A percentile compares a stretch with the other conserved stretches of the same genome.
Evolutionary conservation across 2,888 invertebrate genomes (phyloP).

Genomic region (Temnothorax rugatulus): DNA sequence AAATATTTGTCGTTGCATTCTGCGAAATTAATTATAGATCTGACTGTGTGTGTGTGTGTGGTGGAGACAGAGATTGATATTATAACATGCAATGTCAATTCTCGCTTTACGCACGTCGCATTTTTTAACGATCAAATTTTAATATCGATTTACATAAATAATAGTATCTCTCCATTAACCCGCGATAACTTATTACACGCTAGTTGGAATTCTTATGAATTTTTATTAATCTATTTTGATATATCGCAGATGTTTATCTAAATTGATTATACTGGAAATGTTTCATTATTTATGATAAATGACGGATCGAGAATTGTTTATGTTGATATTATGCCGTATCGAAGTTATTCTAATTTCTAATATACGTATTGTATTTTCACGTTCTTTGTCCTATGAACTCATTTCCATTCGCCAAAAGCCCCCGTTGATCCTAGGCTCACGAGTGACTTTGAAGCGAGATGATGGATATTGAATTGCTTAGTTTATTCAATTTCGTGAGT

Average conservation of each 20-base stretch:
- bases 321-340: neutral
- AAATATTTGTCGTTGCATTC: conserved; percentile 35
- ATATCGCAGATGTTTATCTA: conserved; percentile 1
- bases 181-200: conserved; percentile 4
- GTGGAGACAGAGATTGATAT: conserved; percentile 36
- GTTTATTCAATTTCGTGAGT: conserved; percentile 66
- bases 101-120: neutral
- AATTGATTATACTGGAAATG: conserved; percentile 4
- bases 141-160: conserved; percentile 37
- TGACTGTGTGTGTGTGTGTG: no score
- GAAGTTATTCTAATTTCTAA: conserved; percentile 28
- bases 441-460: conserved; percentile 61
- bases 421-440: conserved; percentile 60
- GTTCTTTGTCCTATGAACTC: conserved; percentile 57
- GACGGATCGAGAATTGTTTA: neutral
- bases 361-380: neutral
- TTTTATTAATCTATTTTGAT: conserved; percentile 25
- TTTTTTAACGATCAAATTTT: conserved; percentile 30
- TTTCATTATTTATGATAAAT: conserved; percentile 20
- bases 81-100: conserved; percentile 8
- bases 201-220: neutral
- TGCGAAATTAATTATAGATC: conserved; percentile 42
- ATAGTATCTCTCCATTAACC: conserved; percentile 20
- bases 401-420: conserved; percentile 60
- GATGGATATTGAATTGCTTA: conserved; percentile 66